phyloP scores from a whole-genome alignment of 2,113 vertebrate genomes.

The Chionodraco myersi region DNA sequence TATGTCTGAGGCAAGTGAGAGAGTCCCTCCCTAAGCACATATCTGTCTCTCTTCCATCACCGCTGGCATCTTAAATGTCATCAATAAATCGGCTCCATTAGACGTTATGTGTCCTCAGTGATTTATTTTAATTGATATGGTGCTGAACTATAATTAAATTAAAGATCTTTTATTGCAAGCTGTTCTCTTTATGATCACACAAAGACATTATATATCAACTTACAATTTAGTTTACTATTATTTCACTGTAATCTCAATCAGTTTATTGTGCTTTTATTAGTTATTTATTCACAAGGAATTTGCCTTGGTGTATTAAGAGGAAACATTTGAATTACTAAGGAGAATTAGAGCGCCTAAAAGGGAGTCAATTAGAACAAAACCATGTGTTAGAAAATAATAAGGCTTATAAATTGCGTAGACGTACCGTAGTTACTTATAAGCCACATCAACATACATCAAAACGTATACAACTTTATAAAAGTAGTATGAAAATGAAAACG shows the following conservation, averaged over 20 bases:
- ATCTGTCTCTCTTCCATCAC: not conserved
- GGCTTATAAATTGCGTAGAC: too few relatives aligned
- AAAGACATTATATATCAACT: not conserved
- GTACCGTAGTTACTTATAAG: not conserved
- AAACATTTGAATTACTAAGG: too few relatives aligned
- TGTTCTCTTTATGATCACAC: not conserved
- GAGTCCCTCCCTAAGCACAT: not conserved
- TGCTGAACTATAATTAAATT: too few relatives aligned
- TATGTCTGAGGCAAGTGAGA: slow-evolving; percentile 2
- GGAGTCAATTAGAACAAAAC: not conserved
- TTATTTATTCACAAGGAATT: too few relatives aligned
- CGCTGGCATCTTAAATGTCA: not conserved
- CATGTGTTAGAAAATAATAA: not conserved
- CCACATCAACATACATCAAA: not conserved
- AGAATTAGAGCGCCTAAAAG: too few relatives aligned
- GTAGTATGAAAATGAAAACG: not conserved
- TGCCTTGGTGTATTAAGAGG: too few relatives aligned
- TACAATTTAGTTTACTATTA: not conserved
- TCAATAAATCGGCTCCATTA: not conserved
- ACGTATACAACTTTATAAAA: too few relatives aligned
- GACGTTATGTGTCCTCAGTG: not conserved
- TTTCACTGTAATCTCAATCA: not conserved
- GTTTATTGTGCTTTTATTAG: too few relatives aligned
- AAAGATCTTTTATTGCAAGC: not conserved
- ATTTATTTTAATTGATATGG: not conserved